These are phyloP conservation scores for Ectropis crepuscularia DNA, from an alignment of 2,888 invertebrate genomes.

Conservation along the genomic window DNA sequence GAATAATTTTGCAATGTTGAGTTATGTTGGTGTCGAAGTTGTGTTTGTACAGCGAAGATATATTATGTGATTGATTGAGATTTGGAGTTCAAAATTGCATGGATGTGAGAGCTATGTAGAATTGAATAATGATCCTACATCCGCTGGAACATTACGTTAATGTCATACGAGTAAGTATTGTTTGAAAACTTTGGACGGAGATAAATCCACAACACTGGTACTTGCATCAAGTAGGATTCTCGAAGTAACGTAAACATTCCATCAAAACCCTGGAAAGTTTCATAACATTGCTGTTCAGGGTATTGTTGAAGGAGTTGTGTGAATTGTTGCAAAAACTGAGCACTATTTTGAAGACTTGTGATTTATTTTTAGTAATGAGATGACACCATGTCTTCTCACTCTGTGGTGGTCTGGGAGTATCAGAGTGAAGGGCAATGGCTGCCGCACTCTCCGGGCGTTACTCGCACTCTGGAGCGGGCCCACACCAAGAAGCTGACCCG, in stretches of 20 bases:
- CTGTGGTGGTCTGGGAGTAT: slow-evolving; percentile 93
- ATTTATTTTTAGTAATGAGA: slow-evolving; percentile 26
- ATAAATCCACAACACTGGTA: background rate
- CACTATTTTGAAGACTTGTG: background rate
- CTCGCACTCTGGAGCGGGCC: slow-evolving; percentile 93
- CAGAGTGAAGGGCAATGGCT: slow-evolving; percentile 90
- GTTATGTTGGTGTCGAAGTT: too few species aligned
- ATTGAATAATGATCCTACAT: background rate
- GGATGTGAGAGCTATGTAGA: slow-evolving; percentile 1
- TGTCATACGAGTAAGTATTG: slow-evolving; percentile 12
- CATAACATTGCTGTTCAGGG: background rate
- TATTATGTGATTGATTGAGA: background rate
- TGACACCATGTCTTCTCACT: slow-evolving; percentile 84
- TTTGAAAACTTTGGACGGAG: slow-evolving; percentile 2
- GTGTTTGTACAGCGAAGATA: too few species aligned
- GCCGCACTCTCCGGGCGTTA: slow-evolving; percentile 94
- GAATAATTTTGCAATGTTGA: too few species aligned
- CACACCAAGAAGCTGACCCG: slow-evolving; percentile 92
- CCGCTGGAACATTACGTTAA: background rate
- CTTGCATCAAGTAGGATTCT: background rate
- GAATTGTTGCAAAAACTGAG: background rate
- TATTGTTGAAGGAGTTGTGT: background rate
- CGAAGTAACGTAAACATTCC: background rate
- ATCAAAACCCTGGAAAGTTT: background rate
- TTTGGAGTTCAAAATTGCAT: background rate